Percentiles rank a stretch among this genome's conserved stretches.
Conservation (phyloP, 2,888 invertebrate species). For the Lasiommata megera region DNA sequence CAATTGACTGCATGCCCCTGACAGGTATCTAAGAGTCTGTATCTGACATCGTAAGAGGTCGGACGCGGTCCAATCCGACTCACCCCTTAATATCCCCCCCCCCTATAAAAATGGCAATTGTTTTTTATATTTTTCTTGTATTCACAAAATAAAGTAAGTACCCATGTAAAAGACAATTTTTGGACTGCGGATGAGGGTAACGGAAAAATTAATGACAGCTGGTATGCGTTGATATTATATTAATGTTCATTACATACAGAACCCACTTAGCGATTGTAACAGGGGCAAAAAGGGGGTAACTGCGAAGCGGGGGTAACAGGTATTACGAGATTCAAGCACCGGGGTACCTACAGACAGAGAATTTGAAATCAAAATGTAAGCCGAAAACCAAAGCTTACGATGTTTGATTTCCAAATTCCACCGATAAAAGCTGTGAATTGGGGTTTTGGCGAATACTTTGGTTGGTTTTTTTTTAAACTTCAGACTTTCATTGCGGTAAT, state of each 20-base stretch:
- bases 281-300: slow-evolving; percentile 19
- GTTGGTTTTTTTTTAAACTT: background rate
- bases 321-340: slow-evolving; percentile 32
- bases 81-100: too few relatives aligned
- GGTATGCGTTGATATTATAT: slow-evolving; percentile 13
- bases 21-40: too few relatives aligned
- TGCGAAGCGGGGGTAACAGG: slow-evolving; percentile 30
- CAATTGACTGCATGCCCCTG: too few relatives aligned
- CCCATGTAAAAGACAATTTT: background rate
- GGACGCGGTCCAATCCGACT: too few relatives aligned
- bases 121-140: slow-evolving; percentile 10
- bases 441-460: slow-evolving; percentile 4
- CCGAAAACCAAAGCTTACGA: background rate
- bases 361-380: slow-evolving; percentile 16
- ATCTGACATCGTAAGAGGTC: too few relatives aligned
- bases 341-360: slow-evolving; percentile 31
- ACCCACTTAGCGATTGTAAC: slow-evolving; percentile 34
- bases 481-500: too few relatives aligned
- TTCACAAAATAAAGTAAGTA: slow-evolving; percentile 27
- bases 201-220: slow-evolving; percentile 23
- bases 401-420: slow-evolving; percentile 15
- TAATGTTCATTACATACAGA: slow-evolving; percentile 19
- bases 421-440: slow-evolving; percentile 12
- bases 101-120: too few relatives aligned
- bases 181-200: slow-evolving; percentile 16